Conservation (phyloP, 2,797 vertebrate genomes). For the Parambassis ranga region DNA sequence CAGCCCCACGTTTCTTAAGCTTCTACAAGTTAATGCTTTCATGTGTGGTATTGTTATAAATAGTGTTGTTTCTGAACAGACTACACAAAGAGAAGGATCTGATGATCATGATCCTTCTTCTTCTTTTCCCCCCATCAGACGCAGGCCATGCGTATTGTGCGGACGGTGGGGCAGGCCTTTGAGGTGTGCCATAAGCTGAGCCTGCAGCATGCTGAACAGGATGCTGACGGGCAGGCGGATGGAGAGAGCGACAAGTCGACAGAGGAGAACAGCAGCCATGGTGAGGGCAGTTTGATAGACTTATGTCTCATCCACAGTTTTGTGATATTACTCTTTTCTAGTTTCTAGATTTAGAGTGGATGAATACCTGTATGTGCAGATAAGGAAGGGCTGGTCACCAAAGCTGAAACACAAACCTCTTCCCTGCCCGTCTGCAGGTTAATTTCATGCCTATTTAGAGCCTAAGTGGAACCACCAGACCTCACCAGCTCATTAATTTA, state of each 20-base stretch:
- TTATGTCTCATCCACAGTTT: neutral
- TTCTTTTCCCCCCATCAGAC: slow-evolving; percentile 64
- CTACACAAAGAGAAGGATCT: too few species aligned
- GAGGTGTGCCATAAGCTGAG: slow-evolving; percentile 90
- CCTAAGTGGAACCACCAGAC: neutral
- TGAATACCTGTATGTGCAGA: too few species aligned
- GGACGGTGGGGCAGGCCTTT: slow-evolving; percentile 88
- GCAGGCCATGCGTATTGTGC: slow-evolving; percentile 87
- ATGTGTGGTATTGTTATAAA: too few species aligned
- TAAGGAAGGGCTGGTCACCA: too few species aligned
- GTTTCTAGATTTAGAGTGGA: too few species aligned
- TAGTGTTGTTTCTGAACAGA: too few species aligned
- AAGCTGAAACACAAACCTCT: too few species aligned
- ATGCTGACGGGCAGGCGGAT: slow-evolving; percentile 80
- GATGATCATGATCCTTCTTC: neutral
- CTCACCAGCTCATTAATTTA: neutral
- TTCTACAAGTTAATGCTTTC: neutral
- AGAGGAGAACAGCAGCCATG: slow-evolving; percentile 76
- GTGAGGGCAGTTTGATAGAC: slow-evolving; percentile 58
- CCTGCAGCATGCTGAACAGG: slow-evolving; percentile 84
- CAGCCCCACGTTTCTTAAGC: neutral
- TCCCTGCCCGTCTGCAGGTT: neutral
- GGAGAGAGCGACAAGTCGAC: slow-evolving; percentile 80
- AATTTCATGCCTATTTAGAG: slow-evolving; percentile 1
- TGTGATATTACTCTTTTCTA: too few species aligned